Conservation (phyloP, 1,140 invertebrate species). For the Pseudobourletiella spinata region DNA sequence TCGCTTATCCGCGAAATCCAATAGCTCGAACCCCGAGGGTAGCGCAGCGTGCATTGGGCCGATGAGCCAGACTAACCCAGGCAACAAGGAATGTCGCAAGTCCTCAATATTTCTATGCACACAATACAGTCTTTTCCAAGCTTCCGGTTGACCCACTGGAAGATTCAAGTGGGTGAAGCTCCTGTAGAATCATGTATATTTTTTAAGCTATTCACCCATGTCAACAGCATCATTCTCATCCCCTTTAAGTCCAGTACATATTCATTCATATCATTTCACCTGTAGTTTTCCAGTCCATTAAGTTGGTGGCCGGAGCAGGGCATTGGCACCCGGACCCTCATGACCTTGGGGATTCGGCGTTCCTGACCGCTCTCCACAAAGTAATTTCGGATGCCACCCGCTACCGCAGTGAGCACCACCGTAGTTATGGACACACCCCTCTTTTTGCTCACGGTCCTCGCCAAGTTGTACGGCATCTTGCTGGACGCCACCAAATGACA, state of each 20-base stretch:
- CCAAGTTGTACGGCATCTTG: slow-evolving; percentile 19
- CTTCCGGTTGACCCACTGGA: neutral
- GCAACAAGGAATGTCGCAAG: neutral
- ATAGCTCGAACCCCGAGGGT: neutral
- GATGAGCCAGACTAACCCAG: neutral
- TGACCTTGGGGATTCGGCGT: slow-evolving; percentile 14
- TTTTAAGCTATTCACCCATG: too few relatives aligned
- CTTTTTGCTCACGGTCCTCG: slow-evolving; percentile 13
- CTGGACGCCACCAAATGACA: slow-evolving; percentile 17
- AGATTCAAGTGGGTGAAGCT: neutral
- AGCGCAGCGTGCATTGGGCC: neutral
- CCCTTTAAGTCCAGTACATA: too few relatives aligned
- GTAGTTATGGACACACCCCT: slow-evolving; percentile 15
- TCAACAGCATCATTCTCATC: too few relatives aligned
- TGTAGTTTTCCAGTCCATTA: neutral
- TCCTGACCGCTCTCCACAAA: slow-evolving; percentile 7
- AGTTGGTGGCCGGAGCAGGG: slow-evolving; percentile 25
- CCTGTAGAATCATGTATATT: slow-evolving; percentile 51
- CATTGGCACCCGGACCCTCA: slow-evolving; percentile 22
- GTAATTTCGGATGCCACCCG: slow-evolving; percentile 23
- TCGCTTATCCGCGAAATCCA: neutral
- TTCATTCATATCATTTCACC: too few relatives aligned
- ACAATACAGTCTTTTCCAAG: neutral
- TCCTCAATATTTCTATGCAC: neutral
- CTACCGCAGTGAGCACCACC: slow-evolving; percentile 20